phyloP scores from a whole-genome alignment of 2,888 invertebrate genomes.

The Chloromyia formosa region DNA sequence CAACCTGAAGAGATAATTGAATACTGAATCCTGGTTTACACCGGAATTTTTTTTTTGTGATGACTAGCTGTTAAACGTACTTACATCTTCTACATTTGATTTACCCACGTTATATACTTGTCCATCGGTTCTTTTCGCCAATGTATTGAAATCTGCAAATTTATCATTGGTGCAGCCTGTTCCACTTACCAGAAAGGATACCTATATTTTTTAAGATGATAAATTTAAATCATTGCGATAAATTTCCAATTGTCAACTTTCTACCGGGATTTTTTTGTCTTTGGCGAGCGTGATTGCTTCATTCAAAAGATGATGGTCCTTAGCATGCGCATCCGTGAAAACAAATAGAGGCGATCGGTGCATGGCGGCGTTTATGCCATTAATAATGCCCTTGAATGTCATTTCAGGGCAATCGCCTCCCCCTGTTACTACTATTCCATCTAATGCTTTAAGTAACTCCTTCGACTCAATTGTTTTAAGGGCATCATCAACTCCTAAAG shows the following conservation, averaged over 20 bases:
- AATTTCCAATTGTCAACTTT: too few species aligned
- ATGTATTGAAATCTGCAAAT: slow-evolving; percentile 70
- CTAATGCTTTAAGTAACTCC: slow-evolving; percentile 68
- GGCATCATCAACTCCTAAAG: slow-evolving; percentile 66
- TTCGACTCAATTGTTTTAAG: slow-evolving; percentile 70
- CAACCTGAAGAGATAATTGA: slow-evolving; percentile 63
- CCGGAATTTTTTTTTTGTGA: background rate
- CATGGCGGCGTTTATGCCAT: slow-evolving; percentile 71
- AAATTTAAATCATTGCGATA: slow-evolving; percentile 42
- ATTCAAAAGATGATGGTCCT: slow-evolving; percentile 71
- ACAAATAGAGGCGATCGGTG: slow-evolving; percentile 78
- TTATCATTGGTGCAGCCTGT: slow-evolving; percentile 70
- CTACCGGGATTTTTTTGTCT: slow-evolving; percentile 76
- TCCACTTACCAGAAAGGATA: slow-evolving; percentile 1
- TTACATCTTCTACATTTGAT: slow-evolving; percentile 74
- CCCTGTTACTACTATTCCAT: slow-evolving; percentile 70
- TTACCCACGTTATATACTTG: slow-evolving; percentile 78
- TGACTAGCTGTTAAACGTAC: too few species aligned
- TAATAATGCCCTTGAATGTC: slow-evolving; percentile 71
- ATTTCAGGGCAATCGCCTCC: slow-evolving; percentile 82
- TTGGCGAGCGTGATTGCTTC: slow-evolving; percentile 73
- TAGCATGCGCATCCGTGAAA: slow-evolving; percentile 79
- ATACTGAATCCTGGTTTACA: too few species aligned
- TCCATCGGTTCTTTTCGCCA: slow-evolving; percentile 68
- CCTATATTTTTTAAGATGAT: slow-evolving; percentile 57